Base-by-base conservation (phyloP, 2,113 vertebrate species). In the Bufo gargarizans region DNA sequence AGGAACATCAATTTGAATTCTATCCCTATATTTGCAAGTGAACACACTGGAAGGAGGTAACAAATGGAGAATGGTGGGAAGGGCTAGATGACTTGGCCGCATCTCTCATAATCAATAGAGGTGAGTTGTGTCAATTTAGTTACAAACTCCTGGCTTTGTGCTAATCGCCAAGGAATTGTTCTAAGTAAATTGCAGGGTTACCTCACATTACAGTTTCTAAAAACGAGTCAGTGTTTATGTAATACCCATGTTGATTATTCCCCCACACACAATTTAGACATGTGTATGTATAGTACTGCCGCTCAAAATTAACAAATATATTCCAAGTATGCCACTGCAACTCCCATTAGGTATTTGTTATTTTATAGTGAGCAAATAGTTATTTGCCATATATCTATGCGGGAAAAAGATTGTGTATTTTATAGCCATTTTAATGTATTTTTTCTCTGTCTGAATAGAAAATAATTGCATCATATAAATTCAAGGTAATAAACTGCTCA, bases 401-500 rank as follows among this genome's bases (percentile, higher is more conserved):
- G 63, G 86, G 63, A 87, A 87, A 85, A 85, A 85, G 19, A 86
- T 53, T 77, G 59, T 78, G 76, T 78, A 84, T 89, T 84, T 88
- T 83, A 84, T 84, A 22, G 82, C 9, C 74, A 77, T 78, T 87
- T 89, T 84, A 78, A 89, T 85, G 0, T 56, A 87, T 89, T 89
- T 74, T 33, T 89, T 82, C 85, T 88, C 91, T 83, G 81, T 90
- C 92, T 91, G 83, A 86, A 76, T 69, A 58, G 91, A 92, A 89
- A 90, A 90, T 63, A 47, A 91, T 93, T 84, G 87, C 82, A 89
- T 89, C 59, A 84, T 89, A 78, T 78, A 89, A 89, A 89, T 89
- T 92, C 69, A 92, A 91, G 91, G 4, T 87, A 92, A 91, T 90
- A 92, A 93, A 77, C 91, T 88, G 88, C 86, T 85, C 82, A 90